Percentiles rank a stretch among this genome's conserved stretches.
Conservation (phyloP, 1,140 invertebrate genomes). For the Oedothorax gibbosus region DNA sequence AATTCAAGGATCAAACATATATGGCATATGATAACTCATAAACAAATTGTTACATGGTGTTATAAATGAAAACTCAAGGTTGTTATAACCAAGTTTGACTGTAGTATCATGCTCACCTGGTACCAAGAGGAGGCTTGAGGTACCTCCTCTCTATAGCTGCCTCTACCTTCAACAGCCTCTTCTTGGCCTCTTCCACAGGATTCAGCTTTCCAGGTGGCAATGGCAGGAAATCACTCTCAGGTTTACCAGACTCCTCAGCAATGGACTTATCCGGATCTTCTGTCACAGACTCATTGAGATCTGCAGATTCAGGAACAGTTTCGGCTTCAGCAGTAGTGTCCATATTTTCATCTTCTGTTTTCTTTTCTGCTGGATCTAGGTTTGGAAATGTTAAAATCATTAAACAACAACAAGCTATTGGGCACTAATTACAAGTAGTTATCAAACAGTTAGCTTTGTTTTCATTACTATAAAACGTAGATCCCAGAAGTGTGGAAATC, state of each 20-base stretch:
- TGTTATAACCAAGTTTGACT: no score
- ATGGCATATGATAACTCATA: no score
- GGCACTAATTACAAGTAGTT: no score
- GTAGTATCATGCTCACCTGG: conserved; percentile 71
- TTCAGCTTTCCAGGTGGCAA: conserved; percentile 66
- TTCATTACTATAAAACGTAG: no score
- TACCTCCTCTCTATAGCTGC: conserved; percentile 92
- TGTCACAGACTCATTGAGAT: neutral
- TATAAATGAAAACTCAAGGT: no score
- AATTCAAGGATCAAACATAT: no score
- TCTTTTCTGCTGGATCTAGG: conserved; percentile 40
- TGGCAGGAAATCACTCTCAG: conserved; percentile 61
- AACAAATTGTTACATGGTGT: no score
- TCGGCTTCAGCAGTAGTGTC: conserved; percentile 12
- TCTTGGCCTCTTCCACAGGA: conserved; percentile 78
- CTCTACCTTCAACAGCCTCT: conserved; percentile 85
- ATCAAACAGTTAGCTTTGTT: no score
- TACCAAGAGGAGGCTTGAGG: conserved; percentile 90
- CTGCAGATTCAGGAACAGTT: neutral
- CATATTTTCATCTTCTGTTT: conserved; percentile 34
- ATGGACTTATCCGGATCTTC: conserved; percentile 37
- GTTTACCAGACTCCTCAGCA: conserved; percentile 69
- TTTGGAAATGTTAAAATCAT: neutral
- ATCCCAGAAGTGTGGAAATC: no score
- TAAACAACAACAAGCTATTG: no score